Conservation (phyloP, 2,797 vertebrate genomes). For the Enteromius mattozi region DNA sequence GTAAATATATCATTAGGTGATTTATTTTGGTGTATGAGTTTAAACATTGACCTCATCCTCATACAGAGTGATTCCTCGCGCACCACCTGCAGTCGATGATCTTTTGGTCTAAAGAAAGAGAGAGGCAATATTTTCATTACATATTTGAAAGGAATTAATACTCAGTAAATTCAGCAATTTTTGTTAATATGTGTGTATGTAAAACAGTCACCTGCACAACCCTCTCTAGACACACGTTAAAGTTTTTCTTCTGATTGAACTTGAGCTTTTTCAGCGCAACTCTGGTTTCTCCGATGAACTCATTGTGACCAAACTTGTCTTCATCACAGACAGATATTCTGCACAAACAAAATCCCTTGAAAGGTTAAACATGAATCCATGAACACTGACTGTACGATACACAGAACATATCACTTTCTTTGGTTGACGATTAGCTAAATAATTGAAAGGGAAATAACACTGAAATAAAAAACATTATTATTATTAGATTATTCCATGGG, state of each 20-base stretch:
- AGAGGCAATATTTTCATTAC: background rate
- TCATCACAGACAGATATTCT: slow-evolving; percentile 97
- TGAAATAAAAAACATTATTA: background rate
- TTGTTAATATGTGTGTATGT: background rate
- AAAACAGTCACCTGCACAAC: slow-evolving; percentile 85
- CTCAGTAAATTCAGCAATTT: background rate
- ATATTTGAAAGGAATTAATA: background rate
- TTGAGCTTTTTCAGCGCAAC: slow-evolving; percentile 95
- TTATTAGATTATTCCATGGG: too few relatives aligned
- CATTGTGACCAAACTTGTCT: slow-evolving; percentile 97
- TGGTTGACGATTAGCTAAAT: background rate
- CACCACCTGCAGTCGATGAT: slow-evolving; percentile 82
- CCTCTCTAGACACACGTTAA: slow-evolving; percentile 94
- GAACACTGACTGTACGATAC: background rate
- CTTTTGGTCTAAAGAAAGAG: slow-evolving; percentile 85
- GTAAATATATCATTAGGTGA: background rate
- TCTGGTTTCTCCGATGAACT: slow-evolving; percentile 96
- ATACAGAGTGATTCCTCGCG: slow-evolving; percentile 92
- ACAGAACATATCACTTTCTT: background rate
- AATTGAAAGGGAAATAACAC: background rate
- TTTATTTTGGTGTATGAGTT: background rate
- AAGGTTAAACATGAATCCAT: background rate
- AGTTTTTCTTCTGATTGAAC: slow-evolving; percentile 93
- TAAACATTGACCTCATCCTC: slow-evolving; percentile 88
- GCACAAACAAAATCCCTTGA: slow-evolving; percentile 7